Percentiles rank a stretch among this genome's conserved stretches.
Conservation (phyloP, 2,113 vertebrate genomes). For the Archocentrus centrarchus region DNA sequence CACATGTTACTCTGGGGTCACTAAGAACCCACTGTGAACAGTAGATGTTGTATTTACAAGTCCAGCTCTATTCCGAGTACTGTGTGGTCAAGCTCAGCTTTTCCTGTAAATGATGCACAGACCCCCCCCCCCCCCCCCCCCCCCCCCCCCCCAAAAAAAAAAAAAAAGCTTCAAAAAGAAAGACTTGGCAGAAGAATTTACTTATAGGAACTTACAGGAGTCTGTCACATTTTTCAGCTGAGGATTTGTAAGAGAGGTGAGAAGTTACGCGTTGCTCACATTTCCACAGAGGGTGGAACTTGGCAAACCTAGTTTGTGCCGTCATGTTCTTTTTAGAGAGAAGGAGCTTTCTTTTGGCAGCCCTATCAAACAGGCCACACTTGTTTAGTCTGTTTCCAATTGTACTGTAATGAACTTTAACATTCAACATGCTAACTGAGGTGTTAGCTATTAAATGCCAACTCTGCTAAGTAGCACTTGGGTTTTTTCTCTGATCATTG, state of each 20-base stretch:
- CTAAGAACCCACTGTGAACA: not conserved
- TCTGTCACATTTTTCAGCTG: conserved; percentile 24
- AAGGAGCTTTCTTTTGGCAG: not conserved
- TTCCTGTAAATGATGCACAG: not conserved
- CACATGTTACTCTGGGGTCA: not conserved
- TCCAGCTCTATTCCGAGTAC: conserved; percentile 16
- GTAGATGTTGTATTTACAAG: not conserved
- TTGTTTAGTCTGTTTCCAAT: not conserved
- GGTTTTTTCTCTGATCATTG: not conserved
- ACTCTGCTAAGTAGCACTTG: too few relatives aligned
- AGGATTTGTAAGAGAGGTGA: conserved; percentile 13
- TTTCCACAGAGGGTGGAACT: not conserved
- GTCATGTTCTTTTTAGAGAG: not conserved
- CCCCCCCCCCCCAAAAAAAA: too few relatives aligned
- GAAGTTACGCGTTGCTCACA: conserved; percentile 3
- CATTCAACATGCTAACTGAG: not conserved
- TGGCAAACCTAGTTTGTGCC: not conserved
- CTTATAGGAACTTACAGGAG: conserved; percentile 14
- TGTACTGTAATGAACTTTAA: not conserved
- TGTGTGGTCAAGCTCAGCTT: not conserved
- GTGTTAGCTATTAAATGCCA: too few relatives aligned
- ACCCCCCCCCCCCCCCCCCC: not conserved
- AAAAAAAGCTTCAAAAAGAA: not conserved
- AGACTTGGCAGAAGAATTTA: not conserved
- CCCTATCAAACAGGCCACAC: not conserved